phyloP scores from a whole-genome alignment of 2,797 vertebrate species.

The Hemibagrus guttatus region DNA sequence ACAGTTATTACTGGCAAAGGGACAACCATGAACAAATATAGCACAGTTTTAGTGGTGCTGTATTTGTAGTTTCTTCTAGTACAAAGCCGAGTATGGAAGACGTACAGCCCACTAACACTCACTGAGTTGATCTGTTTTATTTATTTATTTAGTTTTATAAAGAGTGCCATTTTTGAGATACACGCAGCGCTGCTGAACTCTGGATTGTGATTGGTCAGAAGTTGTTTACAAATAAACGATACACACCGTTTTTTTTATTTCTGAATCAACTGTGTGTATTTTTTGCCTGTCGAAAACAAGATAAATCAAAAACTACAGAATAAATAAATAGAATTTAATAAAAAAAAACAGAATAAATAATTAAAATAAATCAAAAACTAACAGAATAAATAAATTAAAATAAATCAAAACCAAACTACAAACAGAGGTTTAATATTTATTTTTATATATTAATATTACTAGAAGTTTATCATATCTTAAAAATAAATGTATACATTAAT shows the following conservation, averaged over 20 bases:
- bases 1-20: conserved; percentile 28
- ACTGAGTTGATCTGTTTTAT: not conserved
- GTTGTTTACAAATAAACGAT: too few species aligned
- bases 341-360: too few species aligned
- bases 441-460: not conserved
- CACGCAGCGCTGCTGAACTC: not conserved
- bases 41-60: not conserved
- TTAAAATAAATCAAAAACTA: too few species aligned
- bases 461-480: not conserved
- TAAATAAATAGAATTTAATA: too few species aligned
- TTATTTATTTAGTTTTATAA: not conserved
- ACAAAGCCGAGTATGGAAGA: not conserved
- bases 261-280: not conserved
- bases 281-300: not conserved
- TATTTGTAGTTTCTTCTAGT: not conserved
- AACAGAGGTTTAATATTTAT: not conserved
- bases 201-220: not conserved
- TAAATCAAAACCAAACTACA: not conserved
- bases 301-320: not conserved
- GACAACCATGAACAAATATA: not conserved
- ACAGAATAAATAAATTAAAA: too few species aligned
- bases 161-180: not conserved
- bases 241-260: not conserved
- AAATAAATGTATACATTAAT: not conserved
- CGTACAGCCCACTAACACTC: not conserved